Conservation (phyloP, 2,797 vertebrate genomes). For the Lepus townsendii region DNA sequence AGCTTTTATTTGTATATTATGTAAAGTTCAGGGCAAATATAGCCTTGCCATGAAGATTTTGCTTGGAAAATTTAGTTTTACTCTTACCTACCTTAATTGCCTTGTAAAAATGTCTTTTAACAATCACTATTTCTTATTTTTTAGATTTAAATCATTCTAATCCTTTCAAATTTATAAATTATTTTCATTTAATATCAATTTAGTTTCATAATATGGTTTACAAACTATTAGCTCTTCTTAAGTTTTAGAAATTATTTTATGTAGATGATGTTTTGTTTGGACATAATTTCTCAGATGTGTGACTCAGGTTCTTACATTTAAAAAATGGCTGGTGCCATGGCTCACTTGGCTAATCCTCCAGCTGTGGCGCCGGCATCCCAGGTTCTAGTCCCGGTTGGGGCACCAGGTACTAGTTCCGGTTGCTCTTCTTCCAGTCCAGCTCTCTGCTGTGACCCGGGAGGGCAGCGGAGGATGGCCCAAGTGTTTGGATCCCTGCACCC, state of each 20-base stretch:
- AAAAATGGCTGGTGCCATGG: too few relatives aligned
- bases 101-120: slow-evolving; percentile 28
- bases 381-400: too few relatives aligned
- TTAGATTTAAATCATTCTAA: slow-evolving; percentile 8
- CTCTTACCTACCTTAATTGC: background rate
- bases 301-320: background rate
- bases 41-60: background rate
- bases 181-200: slow-evolving; percentile 27
- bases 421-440: too few relatives aligned
- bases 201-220: slow-evolving; percentile 9
- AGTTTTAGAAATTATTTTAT: slow-evolving; percentile 40
- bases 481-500: too few relatives aligned
- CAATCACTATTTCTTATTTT: background rate
- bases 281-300: slow-evolving; percentile 1
- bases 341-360: too few relatives aligned
- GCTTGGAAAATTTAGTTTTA: slow-evolving; percentile 12
- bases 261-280: background rate
- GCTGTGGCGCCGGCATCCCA: too few relatives aligned
- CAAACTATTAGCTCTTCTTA: background rate
- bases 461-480: too few relatives aligned
- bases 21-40: background rate
- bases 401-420: too few relatives aligned
- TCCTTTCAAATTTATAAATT: background rate
- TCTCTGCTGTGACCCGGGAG: too few relatives aligned
- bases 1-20: background rate